Percentiles rank a stretch among this genome's conserved stretches.
Conservation (phyloP, 2,888 invertebrate species). For the Corbicula japonica region DNA sequence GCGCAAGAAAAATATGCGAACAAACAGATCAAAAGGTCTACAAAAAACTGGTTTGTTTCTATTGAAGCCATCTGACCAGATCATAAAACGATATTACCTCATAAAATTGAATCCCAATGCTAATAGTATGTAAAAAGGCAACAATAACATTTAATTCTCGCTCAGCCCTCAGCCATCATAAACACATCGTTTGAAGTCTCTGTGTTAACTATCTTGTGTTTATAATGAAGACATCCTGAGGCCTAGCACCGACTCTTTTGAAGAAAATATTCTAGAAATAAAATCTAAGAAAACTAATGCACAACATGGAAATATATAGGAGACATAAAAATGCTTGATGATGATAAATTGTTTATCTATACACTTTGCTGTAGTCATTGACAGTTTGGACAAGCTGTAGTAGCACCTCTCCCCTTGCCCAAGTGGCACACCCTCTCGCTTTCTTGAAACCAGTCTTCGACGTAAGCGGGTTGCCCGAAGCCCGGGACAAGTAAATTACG, state of each 20-base stretch:
- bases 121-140: conserved; percentile 17
- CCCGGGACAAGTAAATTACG: no score
- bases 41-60: no score
- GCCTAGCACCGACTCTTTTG: conserved; percentile 20
- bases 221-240: conserved; percentile 23
- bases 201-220: conserved; percentile 11
- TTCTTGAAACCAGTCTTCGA: no score
- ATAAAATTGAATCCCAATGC: conserved; percentile 17
- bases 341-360: no score
- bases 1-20: background rate
- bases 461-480: no score
- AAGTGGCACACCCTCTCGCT: no score
- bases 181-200: conserved; percentile 11
- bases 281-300: conserved; percentile 20
- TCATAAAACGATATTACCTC: conserved; percentile 32
- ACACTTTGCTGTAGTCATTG: no score
- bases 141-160: conserved; percentile 38
- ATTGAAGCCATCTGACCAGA: conserved; percentile 43
- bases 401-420: no score
- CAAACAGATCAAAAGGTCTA: no score
- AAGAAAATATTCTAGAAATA: conserved; percentile 26
- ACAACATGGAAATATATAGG: conserved; percentile 16
- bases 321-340: no score
- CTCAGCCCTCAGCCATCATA: conserved; percentile 21
- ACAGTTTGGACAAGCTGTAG: no score